Evolutionary conservation across 2,888 invertebrate species (phyloP).

Genomic region (Panzeria rudis): DNA sequence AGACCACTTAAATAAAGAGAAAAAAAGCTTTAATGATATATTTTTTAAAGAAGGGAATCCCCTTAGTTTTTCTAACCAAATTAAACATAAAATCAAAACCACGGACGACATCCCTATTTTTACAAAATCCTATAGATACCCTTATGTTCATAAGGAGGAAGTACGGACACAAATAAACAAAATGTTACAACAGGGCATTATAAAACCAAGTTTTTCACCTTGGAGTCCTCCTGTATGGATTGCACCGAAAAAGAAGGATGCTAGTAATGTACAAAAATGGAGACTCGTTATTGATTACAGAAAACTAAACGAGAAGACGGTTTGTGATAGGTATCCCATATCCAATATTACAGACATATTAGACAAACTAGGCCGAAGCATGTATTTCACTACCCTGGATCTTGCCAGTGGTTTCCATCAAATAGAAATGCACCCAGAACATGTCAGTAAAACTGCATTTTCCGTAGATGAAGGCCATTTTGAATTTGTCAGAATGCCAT

Average conservation of each 20-base stretch:
- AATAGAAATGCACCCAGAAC: constrained; percentile 41
- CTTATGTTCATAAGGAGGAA: constrained; percentile 75
- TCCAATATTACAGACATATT: constrained; percentile 57
- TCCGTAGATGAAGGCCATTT: constrained; percentile 49
- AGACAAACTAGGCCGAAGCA: constrained; percentile 36
- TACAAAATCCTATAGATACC: constrained; percentile 69
- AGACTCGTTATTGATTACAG: constrained; percentile 45
- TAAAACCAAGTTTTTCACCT: constrained; percentile 33
- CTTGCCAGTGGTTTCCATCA: constrained; percentile 53
- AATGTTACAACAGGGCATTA: constrained; percentile 57
- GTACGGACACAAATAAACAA: constrained; percentile 73
- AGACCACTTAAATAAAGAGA: constrained; percentile 30
- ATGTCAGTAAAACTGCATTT: constrained; percentile 53
- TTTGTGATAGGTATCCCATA: constrained; percentile 28
- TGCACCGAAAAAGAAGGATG: constrained; percentile 10
- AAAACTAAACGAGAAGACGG: constrained; percentile 6
- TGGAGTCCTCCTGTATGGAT: constrained; percentile 47
- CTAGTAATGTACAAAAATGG: constrained; percentile 26
- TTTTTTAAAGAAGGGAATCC: constrained; percentile 42
- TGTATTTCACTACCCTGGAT: constrained; percentile 53
- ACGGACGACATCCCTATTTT: constrained; percentile 71
- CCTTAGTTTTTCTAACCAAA: constrained; percentile 44
- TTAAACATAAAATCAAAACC: constrained; percentile 68
- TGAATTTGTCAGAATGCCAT: constrained; percentile 49
- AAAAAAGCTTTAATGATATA: constrained; percentile 47